Conservation (phyloP, 2,113 vertebrate genomes). For the Sula dactylatra region DNA sequence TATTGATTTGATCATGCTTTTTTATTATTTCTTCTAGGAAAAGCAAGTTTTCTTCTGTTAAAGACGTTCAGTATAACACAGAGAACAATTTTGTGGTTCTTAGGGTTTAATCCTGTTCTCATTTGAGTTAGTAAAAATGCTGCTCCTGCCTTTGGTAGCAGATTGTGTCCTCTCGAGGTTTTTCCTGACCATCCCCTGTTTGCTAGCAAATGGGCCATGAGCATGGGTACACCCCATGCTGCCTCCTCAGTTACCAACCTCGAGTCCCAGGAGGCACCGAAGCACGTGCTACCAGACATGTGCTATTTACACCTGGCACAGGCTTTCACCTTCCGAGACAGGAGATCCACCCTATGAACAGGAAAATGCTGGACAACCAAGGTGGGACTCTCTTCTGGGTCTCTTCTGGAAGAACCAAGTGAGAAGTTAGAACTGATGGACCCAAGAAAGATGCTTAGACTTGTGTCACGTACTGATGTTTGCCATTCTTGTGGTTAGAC, state of each 20-base stretch:
- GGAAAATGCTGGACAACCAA: accelerated
- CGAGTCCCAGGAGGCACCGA: neutral
- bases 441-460: neutral
- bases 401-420: neutral
- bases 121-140: neutral
- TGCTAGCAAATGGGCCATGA: neutral
- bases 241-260: neutral
- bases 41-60: neutral
- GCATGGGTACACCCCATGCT: neutral
- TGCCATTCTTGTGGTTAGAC: neutral
- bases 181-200: neutral
- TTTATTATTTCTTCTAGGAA: neutral
- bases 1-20: neutral
- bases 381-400: neutral
- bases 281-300: accelerated
- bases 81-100: neutral
- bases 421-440: neutral
- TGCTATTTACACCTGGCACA: neutral
- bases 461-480: neutral
- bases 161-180: neutral
- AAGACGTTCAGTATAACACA: neutral
- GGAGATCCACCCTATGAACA: neutral
- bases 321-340: neutral
- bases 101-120: neutral
- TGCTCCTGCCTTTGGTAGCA: neutral